Percentiles rank a stretch among this genome's conserved stretches.
Evolutionary conservation across 2,888 invertebrate species (phyloP).

Genomic region (Amblyjoppa proteus): DNA sequence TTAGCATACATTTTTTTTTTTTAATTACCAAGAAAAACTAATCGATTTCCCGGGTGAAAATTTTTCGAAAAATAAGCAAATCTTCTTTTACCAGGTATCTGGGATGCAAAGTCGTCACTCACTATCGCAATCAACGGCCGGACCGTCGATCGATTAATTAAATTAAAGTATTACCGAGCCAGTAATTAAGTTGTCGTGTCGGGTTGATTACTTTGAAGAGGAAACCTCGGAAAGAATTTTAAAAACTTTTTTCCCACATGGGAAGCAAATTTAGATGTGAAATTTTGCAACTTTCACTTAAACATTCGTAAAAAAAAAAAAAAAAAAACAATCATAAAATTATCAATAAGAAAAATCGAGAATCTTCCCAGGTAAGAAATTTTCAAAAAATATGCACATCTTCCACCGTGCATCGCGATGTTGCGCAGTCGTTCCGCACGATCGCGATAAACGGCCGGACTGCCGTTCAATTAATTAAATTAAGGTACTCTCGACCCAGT

Average conservation of each 20-base stretch:
- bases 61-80: too few relatives aligned
- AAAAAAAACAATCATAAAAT: too few relatives aligned
- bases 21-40: neutral
- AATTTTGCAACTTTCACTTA: too few relatives aligned
- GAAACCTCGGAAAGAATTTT: neutral
- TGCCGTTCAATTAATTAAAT: conserved; percentile 55
- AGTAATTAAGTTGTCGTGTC: neutral
- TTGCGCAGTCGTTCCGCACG: neutral
- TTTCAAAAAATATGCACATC: too few relatives aligned
- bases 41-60: neutral
- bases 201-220: neutral
- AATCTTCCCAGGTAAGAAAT: too few relatives aligned
- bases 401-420: neutral
- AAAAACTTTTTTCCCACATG: neutral
- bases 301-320: too few relatives aligned
- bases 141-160: conserved; percentile 48
- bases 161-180: conserved; percentile 46
- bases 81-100: neutral
- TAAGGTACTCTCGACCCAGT: conserved; percentile 31
- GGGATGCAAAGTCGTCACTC: neutral
- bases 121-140: conserved; percentile 6
- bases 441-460: conserved; percentile 11
- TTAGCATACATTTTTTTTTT: neutral
- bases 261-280: too few relatives aligned
- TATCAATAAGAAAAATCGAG: neutral